Percentiles rank a stretch among this genome's conserved stretches.
Evolutionary conservation across 2,113 vertebrate species (phyloP).

Genomic region (Scolopax mira): DNA sequence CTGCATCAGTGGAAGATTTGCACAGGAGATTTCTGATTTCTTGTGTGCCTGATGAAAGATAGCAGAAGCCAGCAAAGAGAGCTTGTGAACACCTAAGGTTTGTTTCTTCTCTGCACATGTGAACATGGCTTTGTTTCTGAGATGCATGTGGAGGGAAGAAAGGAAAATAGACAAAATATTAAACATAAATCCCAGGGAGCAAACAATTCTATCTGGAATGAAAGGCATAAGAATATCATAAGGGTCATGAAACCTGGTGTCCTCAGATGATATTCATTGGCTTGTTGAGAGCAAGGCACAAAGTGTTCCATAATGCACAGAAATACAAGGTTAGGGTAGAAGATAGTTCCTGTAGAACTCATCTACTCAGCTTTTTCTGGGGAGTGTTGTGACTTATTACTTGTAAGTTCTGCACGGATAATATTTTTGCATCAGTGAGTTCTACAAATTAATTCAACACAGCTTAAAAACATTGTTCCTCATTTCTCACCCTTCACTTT

Average conservation of each 20-base stretch:
- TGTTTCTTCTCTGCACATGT: background rate
- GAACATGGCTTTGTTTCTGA: background rate
- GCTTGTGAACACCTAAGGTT: rapidly evolving
- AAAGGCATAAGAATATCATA: background rate
- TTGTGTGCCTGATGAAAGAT: background rate
- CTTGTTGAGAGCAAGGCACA: background rate
- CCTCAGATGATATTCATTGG: background rate
- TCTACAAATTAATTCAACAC: background rate
- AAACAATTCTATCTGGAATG: background rate
- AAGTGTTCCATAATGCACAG: background rate
- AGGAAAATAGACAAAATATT: background rate
- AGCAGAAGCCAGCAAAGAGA: background rate
- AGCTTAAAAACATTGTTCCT: background rate
- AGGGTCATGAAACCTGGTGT: background rate
- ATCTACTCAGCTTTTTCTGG: background rate
- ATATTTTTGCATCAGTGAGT: background rate
- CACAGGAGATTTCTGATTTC: background rate
- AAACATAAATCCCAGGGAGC: background rate
- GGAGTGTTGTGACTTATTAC: background rate
- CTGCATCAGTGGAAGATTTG: background rate
- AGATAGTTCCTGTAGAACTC: background rate
- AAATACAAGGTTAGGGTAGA: background rate
- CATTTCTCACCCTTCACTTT: background rate
- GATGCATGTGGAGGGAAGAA: background rate
- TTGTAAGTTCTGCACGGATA: background rate